phyloP scores from a whole-genome alignment of 2,888 invertebrate species.

The Lochmaea crataegi region DNA sequence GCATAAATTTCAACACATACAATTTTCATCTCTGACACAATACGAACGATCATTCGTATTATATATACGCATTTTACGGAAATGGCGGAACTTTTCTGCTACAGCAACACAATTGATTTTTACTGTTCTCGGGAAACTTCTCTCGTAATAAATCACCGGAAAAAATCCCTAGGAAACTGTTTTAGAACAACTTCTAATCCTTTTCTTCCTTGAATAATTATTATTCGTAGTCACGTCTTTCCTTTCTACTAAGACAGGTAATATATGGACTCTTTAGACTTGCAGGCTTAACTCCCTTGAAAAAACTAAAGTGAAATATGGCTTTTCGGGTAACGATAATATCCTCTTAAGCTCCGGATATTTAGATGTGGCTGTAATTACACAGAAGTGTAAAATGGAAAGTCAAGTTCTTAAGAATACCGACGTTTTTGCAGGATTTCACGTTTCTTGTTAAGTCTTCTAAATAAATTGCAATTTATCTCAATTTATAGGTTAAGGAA shows the following conservation, averaged over 20 bases:
- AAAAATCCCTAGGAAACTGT: conserved; percentile 42
- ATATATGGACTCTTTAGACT: conserved; percentile 33
- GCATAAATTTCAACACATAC: neutral
- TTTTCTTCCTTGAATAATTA: conserved; percentile 48
- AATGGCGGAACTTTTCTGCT: neutral
- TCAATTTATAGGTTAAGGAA: neutral
- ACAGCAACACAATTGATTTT: conserved; percentile 29
- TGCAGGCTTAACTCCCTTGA: conserved; percentile 2
- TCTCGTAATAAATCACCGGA: conserved; percentile 40
- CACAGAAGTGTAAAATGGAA: conserved; percentile 7
- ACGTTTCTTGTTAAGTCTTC: neutral
- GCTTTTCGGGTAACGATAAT: conserved; percentile 20
- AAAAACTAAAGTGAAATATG: conserved; percentile 24
- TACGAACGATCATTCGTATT: neutral
- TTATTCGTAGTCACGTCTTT: conserved; percentile 53
- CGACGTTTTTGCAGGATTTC: neutral
- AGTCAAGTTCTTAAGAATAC: neutral
- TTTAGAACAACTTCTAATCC: conserved; percentile 45
- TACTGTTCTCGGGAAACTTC: conserved; percentile 31
- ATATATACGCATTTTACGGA: neutral
- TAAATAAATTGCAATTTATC: neutral
- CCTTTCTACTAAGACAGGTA: conserved; percentile 28
- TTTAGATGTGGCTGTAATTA: conserved; percentile 11
- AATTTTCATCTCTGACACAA: conserved; percentile 2
- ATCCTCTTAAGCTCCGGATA: conserved; percentile 8